These are phyloP conservation scores for Casuarius casuarius DNA, from an alignment of 2,113 vertebrate species.

Conservation along the genomic window DNA sequence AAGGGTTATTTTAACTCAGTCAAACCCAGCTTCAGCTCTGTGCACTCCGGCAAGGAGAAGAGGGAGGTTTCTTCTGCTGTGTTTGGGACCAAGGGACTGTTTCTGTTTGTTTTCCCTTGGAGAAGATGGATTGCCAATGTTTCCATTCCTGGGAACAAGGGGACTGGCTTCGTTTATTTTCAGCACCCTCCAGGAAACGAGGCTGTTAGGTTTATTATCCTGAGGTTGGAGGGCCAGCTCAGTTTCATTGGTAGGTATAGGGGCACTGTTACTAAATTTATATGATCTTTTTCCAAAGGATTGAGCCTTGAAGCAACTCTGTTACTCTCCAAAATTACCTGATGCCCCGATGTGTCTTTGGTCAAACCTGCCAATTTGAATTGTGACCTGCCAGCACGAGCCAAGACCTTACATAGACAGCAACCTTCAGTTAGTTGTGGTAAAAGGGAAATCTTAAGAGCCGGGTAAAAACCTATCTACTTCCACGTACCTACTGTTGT, in stretches of 20 bases:
- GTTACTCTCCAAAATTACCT: neutral
- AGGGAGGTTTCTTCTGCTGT: neutral
- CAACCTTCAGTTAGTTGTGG: neutral
- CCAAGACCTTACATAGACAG: neutral
- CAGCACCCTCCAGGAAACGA: constrained; percentile 41
- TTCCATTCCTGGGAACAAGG: neutral
- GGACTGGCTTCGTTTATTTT: constrained; percentile 30
- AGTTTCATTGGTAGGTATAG: neutral
- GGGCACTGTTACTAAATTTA: constrained; percentile 3
- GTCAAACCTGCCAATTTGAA: neutral
- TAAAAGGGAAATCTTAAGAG: constrained; percentile 4
- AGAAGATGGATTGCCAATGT: neutral
- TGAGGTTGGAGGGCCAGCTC: neutral
- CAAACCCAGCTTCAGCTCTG: neutral
- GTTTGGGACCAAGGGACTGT: neutral
- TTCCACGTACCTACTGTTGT: neutral
- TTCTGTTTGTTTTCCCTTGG: constrained; percentile 16
- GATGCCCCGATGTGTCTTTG: neutral
- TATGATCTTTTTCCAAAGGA: neutral
- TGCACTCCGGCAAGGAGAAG: neutral
- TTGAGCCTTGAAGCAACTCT: neutral
- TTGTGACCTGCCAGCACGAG: neutral
- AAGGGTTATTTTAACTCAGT: neutral
- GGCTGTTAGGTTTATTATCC: constrained; percentile 28
- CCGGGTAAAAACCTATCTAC: neutral